Percentiles rank a stretch among this genome's conserved stretches.
Conservation (phyloP, 2,797 vertebrate genomes). For the Galago senegalensis region DNA sequence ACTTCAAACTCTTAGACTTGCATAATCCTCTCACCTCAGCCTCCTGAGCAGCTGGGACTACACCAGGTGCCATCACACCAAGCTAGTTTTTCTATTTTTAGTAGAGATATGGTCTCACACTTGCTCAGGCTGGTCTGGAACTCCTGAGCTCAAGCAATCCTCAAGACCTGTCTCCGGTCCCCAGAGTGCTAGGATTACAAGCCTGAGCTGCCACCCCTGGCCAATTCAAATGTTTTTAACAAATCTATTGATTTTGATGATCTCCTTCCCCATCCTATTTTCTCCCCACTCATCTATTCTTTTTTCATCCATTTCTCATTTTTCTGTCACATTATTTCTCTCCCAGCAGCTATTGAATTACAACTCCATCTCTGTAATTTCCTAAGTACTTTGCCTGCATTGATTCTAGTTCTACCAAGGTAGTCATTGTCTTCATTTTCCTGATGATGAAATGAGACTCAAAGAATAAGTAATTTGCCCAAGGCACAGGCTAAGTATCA, state of each 20-base stretch:
- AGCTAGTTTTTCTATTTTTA: no score
- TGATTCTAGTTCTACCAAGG: constrained; percentile 19
- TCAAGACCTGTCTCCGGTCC: no score
- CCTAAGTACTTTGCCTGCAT: neutral
- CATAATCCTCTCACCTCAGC: no score
- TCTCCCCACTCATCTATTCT: neutral
- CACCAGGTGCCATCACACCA: no score
- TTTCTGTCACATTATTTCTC: constrained; percentile 41
- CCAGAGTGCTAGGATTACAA: no score
- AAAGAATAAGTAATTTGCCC: constrained; percentile 15
- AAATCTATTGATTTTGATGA: neutral
- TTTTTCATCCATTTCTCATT: constrained; percentile 24
- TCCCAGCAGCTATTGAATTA: neutral
- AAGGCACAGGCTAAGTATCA: neutral
- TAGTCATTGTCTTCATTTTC: neutral
- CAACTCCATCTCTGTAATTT: neutral
- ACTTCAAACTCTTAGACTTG: no score
- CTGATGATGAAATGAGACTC: constrained; percentile 25
- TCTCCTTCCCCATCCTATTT: neutral
- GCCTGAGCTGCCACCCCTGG: no score
- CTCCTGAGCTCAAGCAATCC: no score
- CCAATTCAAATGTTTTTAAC: neutral
- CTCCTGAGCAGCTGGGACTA: no score
- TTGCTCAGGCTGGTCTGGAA: no score
- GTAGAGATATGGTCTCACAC: no score